Evolutionary conservation across 2,113 vertebrate species (phyloP), one percentile per base, ranked within the genome.

Genomic region (Crocuta crocuta): DNA sequence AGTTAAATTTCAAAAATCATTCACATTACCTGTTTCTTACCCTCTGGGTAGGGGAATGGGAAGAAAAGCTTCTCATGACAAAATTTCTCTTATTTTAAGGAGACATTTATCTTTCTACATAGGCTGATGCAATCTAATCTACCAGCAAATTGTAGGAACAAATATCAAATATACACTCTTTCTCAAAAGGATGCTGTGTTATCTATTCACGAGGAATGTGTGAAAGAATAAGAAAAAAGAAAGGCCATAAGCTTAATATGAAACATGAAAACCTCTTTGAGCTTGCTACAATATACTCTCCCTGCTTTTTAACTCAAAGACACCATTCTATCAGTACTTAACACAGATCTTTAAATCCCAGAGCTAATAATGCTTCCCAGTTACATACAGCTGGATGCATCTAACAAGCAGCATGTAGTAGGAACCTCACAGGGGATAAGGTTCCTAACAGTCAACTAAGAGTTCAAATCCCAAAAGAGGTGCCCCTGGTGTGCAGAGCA

Each of bases 401-500:
- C 95, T 99, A 98, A 98, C 98, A 98, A 97, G 95, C 97, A 98
- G 98, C 97, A 31, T 98, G 97, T 96, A 97, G 98, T 97, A 91
- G 98, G 94, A 98, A 92, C 68, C 78, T 98, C 98, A 98, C 83
- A 95, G 96, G 98, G 98, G 98, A 98, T 98, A 98, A 99, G 98
- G 97, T 98, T 98, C 98, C 98, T 98, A 98, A 98, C 98, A 98
- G 98, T 97, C 98, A 98, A 98, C 98, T 98, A 97, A 96, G 98
- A 99, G 98, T 98, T 98, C 97, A 97, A 84, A 95, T 99, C 99
- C 99, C 99, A 76, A 87, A 98, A 99, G 99, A 99, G 98, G 97
- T 98, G 98, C 98, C 99, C 99, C 98, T 98, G 91, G 97, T 98
- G 96, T 97, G 98, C 98, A 97, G 98, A 99, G 98, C 99, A 99